Evolutionary conservation across 1,140 invertebrate species (phyloP), one percentile per base, ranked within the genome.

Genomic region (Apis cerana): DNA sequence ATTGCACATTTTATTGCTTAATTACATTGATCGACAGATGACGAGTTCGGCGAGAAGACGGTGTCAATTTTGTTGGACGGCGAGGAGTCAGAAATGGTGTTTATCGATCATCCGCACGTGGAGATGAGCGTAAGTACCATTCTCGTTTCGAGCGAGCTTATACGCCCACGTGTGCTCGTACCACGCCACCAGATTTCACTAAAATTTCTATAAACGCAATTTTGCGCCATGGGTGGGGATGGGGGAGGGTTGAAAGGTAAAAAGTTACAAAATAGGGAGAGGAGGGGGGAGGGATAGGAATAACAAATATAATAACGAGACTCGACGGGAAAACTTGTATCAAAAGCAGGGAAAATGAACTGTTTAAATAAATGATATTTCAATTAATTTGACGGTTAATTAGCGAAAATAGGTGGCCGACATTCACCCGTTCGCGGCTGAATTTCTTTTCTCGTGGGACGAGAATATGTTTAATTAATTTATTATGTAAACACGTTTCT

Each of bases 11-110:
- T 33, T 17, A 23, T 65, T 17, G 15, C 10, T 2, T 10, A 67
- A 5, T 43, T 11, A 21, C 5, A 11, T 10, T 23, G 13, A 43
- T 21, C 1, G 17, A 43, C 95, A 98, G 97, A 98, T 95, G 97
- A 98, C 90, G 98, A 98, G 90, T 98, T 98, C 90, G 97, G 97
- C 1, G 98, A 98, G 93, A 97, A 98, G 93, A 97, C 97, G 0
- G 97, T 98, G n/a, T 97, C 97, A 0, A 97, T 99, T 8, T 93
- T 98, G 27, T 93, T 99, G 68, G 98, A 99, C 86, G 97, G 97
- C 1, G 97, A 98, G 90, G 98, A 99, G 92, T 98, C 97, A 0
- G 97, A 98, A 89, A 95, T 99, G 94, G 96, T 98, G 79, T 98
- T 98, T 91, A 97, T 98, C 70, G 98, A 99, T 92, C 97, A 98